Conservation (phyloP, 37 sponge, comb jelly and placozoan species). For the Agelas oroides region DNA sequence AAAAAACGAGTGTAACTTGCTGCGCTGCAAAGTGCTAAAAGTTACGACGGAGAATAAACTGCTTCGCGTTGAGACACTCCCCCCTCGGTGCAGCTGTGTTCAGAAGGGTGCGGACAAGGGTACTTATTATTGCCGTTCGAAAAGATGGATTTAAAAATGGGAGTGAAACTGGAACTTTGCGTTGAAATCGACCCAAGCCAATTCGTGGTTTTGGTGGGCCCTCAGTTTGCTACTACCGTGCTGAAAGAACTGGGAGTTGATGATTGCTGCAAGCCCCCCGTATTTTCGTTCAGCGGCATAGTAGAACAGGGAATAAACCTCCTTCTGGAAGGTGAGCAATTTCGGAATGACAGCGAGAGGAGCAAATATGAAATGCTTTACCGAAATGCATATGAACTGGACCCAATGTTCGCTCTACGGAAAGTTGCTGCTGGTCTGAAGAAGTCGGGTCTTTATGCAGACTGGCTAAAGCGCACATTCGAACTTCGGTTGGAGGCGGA, state of each 20-base stretch:
- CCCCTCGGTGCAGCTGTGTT: too few species aligned
- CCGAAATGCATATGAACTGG: conserved; percentile 39
- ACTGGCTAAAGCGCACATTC: conserved; percentile 24
- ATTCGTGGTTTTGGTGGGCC: conserved; percentile 46
- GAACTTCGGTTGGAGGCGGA: neutral
- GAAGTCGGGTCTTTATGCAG: conserved; percentile 10
- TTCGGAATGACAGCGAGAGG: conserved; percentile 23
- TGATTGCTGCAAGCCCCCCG: neutral
- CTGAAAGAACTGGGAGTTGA: neutral
- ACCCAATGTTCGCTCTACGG: conserved; percentile 34
- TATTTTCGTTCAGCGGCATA: conserved; percentile 15
- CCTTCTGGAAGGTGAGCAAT: conserved; percentile 1
- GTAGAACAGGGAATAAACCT: conserved; percentile 26
- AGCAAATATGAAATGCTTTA: conserved; percentile 28
- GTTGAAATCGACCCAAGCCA: conserved; percentile 56
- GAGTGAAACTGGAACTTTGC: neutral
- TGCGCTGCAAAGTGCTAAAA: too few species aligned
- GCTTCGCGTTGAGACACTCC: too few species aligned
- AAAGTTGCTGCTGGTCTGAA: conserved; percentile 13
- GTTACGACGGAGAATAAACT: too few species aligned
- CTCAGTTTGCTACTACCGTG: conserved; percentile 30
- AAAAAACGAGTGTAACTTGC: too few species aligned
- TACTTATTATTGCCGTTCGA: too few species aligned
- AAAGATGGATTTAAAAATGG: neutral
- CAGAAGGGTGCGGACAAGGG: too few species aligned